Evolutionary conservation across 2,113 vertebrate species (phyloP).

Genomic region (Egretta garzetta): DNA sequence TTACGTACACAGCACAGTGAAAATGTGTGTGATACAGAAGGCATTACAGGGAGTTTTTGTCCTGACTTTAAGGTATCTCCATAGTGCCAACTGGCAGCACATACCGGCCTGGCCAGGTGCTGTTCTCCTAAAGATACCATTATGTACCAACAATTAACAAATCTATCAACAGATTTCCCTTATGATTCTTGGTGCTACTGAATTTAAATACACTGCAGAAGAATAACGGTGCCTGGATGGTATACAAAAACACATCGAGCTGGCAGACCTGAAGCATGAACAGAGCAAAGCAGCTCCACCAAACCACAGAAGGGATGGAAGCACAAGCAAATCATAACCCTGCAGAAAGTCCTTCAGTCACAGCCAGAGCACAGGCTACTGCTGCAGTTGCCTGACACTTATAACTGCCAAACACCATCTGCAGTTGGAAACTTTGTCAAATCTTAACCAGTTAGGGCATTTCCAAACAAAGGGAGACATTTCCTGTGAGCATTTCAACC

Average conservation of each 20-base stretch:
- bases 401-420: background rate
- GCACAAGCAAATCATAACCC: background rate
- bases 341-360: background rate
- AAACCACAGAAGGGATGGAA: background rate
- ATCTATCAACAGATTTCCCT: background rate
- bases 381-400: background rate
- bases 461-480: background rate
- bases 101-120: background rate
- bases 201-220: background rate
- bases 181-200: background rate
- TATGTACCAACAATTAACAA: background rate
- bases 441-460: background rate
- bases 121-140: background rate
- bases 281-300: background rate
- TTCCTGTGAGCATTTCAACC: background rate
- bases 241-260: background rate
- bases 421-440: background rate
- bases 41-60: background rate
- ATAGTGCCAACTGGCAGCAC: background rate
- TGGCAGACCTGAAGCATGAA: background rate
- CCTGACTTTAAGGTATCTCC: background rate
- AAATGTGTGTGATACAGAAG: background rate
- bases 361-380: background rate
- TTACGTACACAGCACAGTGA: background rate
- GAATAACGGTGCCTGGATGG: background rate